These are phyloP conservation scores for Stenodema calcarata DNA, from an alignment of 2,888 invertebrate species.

Conservation along the genomic window DNA sequence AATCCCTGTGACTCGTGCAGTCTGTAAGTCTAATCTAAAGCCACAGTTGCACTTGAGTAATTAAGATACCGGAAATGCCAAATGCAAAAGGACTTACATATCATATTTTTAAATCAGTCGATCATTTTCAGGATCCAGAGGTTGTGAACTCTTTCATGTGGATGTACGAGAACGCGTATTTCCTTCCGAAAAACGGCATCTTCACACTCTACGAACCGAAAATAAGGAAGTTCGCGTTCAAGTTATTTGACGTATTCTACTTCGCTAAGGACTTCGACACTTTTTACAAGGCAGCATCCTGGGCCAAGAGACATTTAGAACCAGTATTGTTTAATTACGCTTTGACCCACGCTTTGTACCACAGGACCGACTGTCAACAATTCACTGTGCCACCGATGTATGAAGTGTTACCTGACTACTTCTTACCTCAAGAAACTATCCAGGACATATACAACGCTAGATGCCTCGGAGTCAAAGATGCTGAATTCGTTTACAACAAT, in stretches of 20 bases:
- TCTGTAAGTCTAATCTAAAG: too few relatives aligned
- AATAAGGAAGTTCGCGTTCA: slow-evolving; percentile 70
- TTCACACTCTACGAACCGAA: slow-evolving; percentile 70
- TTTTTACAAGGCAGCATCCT: slow-evolving; percentile 67
- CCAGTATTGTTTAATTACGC: slow-evolving; percentile 69
- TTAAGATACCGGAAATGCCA: too few relatives aligned
- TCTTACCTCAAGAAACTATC: slow-evolving; percentile 32
- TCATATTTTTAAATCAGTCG: neutral
- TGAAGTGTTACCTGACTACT: slow-evolving; percentile 45
- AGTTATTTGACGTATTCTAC: slow-evolving; percentile 72
- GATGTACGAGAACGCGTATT: slow-evolving; percentile 65
- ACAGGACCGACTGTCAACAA: slow-evolving; percentile 17
- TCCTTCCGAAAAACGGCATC: slow-evolving; percentile 66
- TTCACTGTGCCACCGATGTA: slow-evolving; percentile 36
- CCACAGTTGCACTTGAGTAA: too few relatives aligned
- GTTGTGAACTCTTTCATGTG: slow-evolving; percentile 67
- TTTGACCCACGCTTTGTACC: slow-evolving; percentile 59
- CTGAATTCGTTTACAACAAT: slow-evolving; percentile 52
- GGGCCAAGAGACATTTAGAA: slow-evolving; percentile 66
- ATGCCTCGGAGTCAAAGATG: neutral
- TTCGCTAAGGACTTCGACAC: slow-evolving; percentile 75
- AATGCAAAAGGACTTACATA: neutral
- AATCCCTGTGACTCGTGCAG: too few relatives aligned
- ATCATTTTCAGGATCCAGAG: slow-evolving; percentile 64
- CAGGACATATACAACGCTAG: slow-evolving; percentile 29